Conservation (phyloP, 2,888 invertebrate species). For the Sarcophaga caerulescens region DNA sequence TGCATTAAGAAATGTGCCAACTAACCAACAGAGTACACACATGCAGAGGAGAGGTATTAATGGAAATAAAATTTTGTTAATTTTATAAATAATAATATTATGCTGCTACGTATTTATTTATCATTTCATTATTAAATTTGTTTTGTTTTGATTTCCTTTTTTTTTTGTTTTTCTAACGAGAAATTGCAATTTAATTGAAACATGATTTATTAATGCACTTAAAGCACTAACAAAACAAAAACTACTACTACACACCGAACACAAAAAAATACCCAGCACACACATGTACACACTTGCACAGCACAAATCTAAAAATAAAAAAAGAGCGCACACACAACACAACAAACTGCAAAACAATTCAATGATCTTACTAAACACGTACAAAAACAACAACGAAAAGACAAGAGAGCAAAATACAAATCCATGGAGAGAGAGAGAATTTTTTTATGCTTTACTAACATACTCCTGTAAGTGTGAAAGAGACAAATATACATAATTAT, state of each 20-base stretch:
- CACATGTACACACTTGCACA: neutral
- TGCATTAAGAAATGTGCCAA: neutral
- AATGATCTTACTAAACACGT: conserved; percentile 27
- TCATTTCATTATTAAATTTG: neutral
- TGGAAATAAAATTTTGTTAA: no score
- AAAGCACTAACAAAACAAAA: neutral
- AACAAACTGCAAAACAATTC: conserved; percentile 12
- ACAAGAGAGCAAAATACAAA: neutral
- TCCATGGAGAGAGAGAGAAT: neutral
- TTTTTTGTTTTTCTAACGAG: neutral
- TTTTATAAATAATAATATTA: neutral
- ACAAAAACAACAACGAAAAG: neutral
- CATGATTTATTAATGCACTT: neutral
- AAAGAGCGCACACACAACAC: neutral
- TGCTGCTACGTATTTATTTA: neutral
- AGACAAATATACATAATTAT: conserved; percentile 1
- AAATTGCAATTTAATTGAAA: neutral
- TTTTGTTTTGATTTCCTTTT: neutral
- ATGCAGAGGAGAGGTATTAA: neutral
- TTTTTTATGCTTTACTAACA: neutral
- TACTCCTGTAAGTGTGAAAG: neutral
- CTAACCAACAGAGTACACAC: no score
- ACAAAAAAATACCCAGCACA: neutral
- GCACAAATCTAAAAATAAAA: neutral
- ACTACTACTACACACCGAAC: neutral